Evolutionary conservation across 2,888 invertebrate species (phyloP), one percentile per base, ranked within the genome.

Genomic region (Zygothrica quintamaculata): DNA sequence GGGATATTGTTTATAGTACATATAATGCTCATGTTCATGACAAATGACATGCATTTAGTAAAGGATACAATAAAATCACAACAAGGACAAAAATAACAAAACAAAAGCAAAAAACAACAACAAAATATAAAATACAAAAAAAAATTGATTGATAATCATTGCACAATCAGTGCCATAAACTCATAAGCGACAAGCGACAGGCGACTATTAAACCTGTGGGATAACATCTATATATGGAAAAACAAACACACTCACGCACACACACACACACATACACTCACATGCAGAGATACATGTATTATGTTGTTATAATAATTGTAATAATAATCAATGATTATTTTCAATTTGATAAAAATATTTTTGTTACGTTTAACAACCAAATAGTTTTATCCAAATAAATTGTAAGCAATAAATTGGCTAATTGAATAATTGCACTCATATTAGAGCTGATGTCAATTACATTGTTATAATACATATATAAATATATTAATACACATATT

Each of bases 11-110:
- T n/a, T n/a, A n/a, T n/a, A n/a, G n/a, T 22, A 40, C 51, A 47
- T 59, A 46, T 72, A 55, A 59, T 59, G 55, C 60, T 37, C 47
- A 56, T 61, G 48, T 53, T 64, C 53, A 55, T 68, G 74, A 68
- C 74, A 62, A 74, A 71, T 71, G 62, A 68, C 71, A 67, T 51
- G 57, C 51, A 51, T 58, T 67, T 67, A 42, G 61, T 22, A 13
- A 12, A 25, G 13, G 13, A 11, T 42, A 37, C 58, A 53, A 57
- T 57, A 60, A 73, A 65, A 53, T 25, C 37, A 51, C 57, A 71
- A 48, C 46, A 48, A 29, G 50, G 57, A 33, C 57, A 58, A 26
- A 65, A n/a, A n/a, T n/a, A n/a, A n/a, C n/a, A n/a, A n/a, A n/a
- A n/a, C n/a, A n/a, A n/a, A n/a, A n/a, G n/a, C n/a, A n/a, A n/a